Evolutionary conservation across 2,888 invertebrate genomes (phyloP).

Genomic region (Melieria omissa): DNA sequence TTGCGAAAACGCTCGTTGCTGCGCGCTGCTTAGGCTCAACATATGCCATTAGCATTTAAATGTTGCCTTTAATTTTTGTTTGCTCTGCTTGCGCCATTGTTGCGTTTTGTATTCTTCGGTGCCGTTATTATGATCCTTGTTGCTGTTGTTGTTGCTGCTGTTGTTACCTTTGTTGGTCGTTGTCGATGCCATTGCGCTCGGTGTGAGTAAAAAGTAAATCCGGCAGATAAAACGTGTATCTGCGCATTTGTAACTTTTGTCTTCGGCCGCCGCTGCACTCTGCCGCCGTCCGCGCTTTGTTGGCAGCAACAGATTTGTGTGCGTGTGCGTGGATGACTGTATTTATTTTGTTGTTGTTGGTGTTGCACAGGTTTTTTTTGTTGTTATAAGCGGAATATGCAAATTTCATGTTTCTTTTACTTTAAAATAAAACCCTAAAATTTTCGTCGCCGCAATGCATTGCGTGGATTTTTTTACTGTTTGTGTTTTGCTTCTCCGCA

Average conservation of each 20-base stretch:
- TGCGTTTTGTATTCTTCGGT: not conserved
- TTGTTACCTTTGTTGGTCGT: conserved; percentile 2
- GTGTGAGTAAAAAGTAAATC: not conserved
- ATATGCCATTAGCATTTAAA: conserved; percentile 33
- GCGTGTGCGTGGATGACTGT: not conserved
- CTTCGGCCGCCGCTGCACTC: not conserved
- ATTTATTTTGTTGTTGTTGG: too few species aligned
- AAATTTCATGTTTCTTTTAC: conserved; percentile 5
- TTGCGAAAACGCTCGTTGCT: not conserved
- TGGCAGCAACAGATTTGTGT: not conserved
- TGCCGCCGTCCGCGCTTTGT: not conserved
- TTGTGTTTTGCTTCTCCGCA: conserved; percentile 34
- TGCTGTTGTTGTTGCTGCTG: conserved; percentile 14
- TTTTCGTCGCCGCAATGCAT: not conserved
- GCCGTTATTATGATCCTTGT: not conserved
- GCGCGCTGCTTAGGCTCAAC: not conserved
- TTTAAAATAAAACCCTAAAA: not conserved
- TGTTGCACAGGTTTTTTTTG: not conserved
- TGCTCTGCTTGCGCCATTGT: not conserved
- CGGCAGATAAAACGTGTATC: not conserved
- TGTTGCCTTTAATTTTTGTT: conserved; percentile 18
- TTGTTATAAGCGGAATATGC: not conserved
- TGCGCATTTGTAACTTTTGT: conserved; percentile 1
- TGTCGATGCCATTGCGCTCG: too few species aligned
- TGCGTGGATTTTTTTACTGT: not conserved